Percentiles rank a stretch among this genome's conserved stretches.
Conservation (phyloP, 2,888 invertebrate species). For the Anodontia alba region DNA sequence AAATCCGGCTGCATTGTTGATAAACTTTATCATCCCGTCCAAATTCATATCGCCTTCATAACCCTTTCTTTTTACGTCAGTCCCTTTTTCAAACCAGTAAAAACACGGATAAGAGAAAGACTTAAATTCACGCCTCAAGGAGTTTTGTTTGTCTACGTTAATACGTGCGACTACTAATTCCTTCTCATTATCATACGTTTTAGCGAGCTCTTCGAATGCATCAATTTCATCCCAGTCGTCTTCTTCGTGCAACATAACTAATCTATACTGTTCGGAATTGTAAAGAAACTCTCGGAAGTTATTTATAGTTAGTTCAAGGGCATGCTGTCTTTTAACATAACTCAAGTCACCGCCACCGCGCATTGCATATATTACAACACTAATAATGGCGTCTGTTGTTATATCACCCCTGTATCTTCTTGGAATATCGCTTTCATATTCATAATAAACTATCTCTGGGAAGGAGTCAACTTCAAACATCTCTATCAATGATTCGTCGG, state of each 20-base stretch:
- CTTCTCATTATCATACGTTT: conserved; percentile 49
- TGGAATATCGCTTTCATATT: conserved; percentile 53
- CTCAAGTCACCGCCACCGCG: conserved; percentile 4
- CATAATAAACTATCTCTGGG: conserved; percentile 58
- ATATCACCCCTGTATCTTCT: conserved; percentile 44
- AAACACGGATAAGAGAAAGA: conserved; percentile 38
- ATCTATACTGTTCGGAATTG: conserved; percentile 35
- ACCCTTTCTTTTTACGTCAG: conserved; percentile 24
- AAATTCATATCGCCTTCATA: conserved; percentile 27
- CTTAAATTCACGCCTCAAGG: conserved; percentile 28
- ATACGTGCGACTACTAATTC: conserved; percentile 44
- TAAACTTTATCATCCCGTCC: conserved; percentile 36
- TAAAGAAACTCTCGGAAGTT: conserved; percentile 37
- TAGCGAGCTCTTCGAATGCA: conserved; percentile 48
- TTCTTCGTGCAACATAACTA: conserved; percentile 51
- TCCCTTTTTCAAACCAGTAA: conserved; percentile 40
- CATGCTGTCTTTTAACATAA: conserved; percentile 25
- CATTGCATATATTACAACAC: conserved; percentile 31
- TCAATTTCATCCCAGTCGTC: conserved; percentile 46
- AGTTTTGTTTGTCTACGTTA: conserved; percentile 39
- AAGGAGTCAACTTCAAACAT: conserved; percentile 48
- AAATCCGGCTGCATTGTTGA: conserved; percentile 42
- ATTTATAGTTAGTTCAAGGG: conserved; percentile 35
- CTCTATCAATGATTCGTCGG: conserved; percentile 54
- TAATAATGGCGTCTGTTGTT: conserved; percentile 33